phyloP scores from a whole-genome alignment of 2,113 vertebrate genomes.

The Panurus biarmicus region DNA sequence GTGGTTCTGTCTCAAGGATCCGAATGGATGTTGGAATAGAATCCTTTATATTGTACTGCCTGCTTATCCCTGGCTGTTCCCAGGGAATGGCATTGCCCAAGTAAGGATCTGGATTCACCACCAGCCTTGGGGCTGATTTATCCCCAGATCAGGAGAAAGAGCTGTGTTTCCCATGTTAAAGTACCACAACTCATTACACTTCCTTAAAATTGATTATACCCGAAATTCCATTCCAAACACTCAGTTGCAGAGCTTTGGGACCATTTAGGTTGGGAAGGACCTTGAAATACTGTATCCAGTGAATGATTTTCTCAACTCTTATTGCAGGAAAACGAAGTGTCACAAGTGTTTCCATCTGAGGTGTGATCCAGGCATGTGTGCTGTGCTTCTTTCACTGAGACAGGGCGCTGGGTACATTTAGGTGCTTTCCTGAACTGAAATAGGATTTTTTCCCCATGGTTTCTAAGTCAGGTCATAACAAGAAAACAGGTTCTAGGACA shows the following conservation, averaged over 20 bases:
- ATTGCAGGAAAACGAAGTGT: background rate
- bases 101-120: background rate
- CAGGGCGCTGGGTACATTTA: accelerated
- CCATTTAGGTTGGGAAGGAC: background rate
- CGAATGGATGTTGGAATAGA: background rate
- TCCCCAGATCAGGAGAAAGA: background rate
- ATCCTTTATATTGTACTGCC: background rate
- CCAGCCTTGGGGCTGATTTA: background rate
- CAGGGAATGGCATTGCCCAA: background rate
- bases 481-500: background rate
- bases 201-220: background rate
- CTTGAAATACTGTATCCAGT: background rate
- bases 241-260: accelerated
- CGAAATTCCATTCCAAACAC: background rate
- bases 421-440: background rate
- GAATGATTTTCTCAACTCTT: background rate
- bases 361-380: accelerated
- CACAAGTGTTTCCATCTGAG: background rate
- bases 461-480: background rate
- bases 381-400: accelerated
- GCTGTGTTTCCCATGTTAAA: background rate
- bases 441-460: background rate
- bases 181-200: background rate
- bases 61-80: background rate
- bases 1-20: background rate